Base-by-base conservation (phyloP, 92 coral and sea anemone species). In the Epizoanthus illoricatus region DNA sequence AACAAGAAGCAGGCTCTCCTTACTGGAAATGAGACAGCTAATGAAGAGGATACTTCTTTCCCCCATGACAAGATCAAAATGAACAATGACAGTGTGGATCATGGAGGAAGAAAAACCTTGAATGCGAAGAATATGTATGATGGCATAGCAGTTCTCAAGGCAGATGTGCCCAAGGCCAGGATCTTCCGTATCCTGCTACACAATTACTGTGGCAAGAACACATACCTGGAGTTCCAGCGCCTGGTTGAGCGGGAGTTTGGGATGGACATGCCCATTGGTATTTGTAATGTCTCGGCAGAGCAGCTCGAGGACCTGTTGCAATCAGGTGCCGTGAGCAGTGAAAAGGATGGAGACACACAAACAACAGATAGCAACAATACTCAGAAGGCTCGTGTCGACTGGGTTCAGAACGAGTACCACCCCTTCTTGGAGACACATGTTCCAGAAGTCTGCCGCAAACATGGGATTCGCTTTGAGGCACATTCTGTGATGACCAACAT, bases 371-470 rank as follows among this genome's bases (percentile, higher is more conserved):
- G 18, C 23, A 60, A 52, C 69, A 49, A 70, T 71, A 71, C 40
- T 43, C 76, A 24, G 16, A 62, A 62, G 39, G 89, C 85, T 79
- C 89, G 85, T 13, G 89, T 88, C 16, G 80, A 88, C 69, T 88
- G 91, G 91, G 91, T 88, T 15, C 91, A 88, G 47, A 88, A 88
- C 66, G 90, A 87, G 75, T 87, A 87, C 89, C 90, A 87, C 81
- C 90, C 90, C 8, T 87, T 87, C 73, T 75, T 87, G 81, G 81
- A 87, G 56, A 87, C 89, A 18, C 17, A 9, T 55, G 85, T 87
- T 66, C 90, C 90, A 58, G 89, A 87, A 10, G 64, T 87, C 73
- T 87, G 90, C 79, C 71, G 64, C 49, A 87, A 85, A 72, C 65
- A 85, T 68, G 90, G 81, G 24, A 87, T 87, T 76, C 73, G 89